Conservation (phyloP, 1,140 invertebrate genomes). For the Copidosoma floridanum region DNA sequence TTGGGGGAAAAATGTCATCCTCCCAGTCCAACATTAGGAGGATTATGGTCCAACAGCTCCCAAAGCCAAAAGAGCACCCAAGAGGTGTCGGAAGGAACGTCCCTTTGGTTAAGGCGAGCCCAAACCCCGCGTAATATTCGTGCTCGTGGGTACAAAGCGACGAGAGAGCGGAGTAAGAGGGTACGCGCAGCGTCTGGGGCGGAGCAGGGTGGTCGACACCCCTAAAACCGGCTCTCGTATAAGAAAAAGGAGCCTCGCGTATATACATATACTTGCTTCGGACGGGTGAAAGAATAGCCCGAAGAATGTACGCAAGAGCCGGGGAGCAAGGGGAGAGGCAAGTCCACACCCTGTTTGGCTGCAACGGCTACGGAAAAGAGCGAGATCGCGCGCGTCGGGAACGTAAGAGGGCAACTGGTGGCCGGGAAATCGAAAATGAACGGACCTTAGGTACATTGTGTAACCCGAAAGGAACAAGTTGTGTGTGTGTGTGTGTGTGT, state of each 20-base stretch:
- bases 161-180: conserved; percentile 36
- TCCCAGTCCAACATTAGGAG: too few species aligned
- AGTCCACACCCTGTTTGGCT: conserved; percentile 39
- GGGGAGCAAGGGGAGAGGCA: conserved; percentile 25
- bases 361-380: too few species aligned
- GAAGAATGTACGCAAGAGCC: conserved; percentile 20
- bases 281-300: conserved; percentile 9
- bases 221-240: conserved; percentile 38
- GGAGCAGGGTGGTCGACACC: conserved; percentile 40
- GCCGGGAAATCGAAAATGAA: conserved; percentile 15
- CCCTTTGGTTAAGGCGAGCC: too few species aligned
- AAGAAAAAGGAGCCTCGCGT: conserved; percentile 43
- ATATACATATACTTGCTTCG: too few species aligned
- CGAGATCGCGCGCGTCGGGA: conserved; percentile 40
- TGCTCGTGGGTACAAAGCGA: not conserved
- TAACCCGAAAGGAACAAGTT: too few species aligned
- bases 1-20: too few species aligned
- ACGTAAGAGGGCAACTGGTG: conserved; percentile 22
- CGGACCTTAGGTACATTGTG: too few species aligned
- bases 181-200: conserved; percentile 38
- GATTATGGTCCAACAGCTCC: too few species aligned
- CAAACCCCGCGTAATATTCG: too few species aligned
- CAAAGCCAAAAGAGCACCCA: too few species aligned
- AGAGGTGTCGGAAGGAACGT: too few species aligned
- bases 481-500: too few species aligned